Percentiles rank a stretch among this genome's conserved stretches.
phyloP scores from a whole-genome alignment of 2,113 vertebrate genomes.

The Erythrolamprus reginae region DNA sequence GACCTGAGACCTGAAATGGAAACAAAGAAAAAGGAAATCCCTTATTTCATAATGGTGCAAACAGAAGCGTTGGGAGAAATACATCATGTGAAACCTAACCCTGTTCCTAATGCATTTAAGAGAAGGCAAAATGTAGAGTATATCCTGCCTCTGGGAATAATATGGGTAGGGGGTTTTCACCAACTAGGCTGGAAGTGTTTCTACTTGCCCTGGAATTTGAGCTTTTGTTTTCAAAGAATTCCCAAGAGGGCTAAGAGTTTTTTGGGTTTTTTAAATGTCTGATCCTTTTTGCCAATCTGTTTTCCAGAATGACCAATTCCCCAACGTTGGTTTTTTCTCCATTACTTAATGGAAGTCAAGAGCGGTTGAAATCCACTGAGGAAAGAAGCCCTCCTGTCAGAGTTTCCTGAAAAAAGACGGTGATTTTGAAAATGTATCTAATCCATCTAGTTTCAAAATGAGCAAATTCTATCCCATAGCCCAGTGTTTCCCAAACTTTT shows the following conservation, averaged over 20 bases:
- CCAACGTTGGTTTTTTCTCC: background rate
- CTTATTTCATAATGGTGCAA: constrained; percentile 66
- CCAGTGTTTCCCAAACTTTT: no score
- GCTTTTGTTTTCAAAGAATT: constrained; percentile 56
- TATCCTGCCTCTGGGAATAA: constrained; percentile 63
- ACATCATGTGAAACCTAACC: constrained; percentile 59
- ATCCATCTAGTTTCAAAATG: background rate
- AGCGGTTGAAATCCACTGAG: background rate
- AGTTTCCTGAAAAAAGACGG: background rate
- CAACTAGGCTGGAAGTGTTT: constrained; percentile 54
- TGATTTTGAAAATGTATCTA: background rate
- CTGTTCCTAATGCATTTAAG: constrained; percentile 59
- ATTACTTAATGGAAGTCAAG: constrained; percentile 14
- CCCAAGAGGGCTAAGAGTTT: constrained; percentile 47
- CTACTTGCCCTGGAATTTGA: constrained; percentile 56
- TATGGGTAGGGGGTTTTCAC: constrained; percentile 56
- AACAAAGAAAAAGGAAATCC: constrained; percentile 64
- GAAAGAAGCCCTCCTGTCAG: background rate
- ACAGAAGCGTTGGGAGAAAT: constrained; percentile 64
- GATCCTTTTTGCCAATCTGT: constrained; percentile 34
- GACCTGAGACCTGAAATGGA: constrained; percentile 28
- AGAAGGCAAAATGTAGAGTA: constrained; percentile 56
- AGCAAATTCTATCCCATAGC: background rate
- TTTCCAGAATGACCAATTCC: constrained; percentile 29
- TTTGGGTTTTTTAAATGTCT: constrained; percentile 22